These are phyloP conservation scores for Vanessa cardui DNA, from an alignment of 2,888 invertebrate genomes.

Conservation along the genomic window DNA sequence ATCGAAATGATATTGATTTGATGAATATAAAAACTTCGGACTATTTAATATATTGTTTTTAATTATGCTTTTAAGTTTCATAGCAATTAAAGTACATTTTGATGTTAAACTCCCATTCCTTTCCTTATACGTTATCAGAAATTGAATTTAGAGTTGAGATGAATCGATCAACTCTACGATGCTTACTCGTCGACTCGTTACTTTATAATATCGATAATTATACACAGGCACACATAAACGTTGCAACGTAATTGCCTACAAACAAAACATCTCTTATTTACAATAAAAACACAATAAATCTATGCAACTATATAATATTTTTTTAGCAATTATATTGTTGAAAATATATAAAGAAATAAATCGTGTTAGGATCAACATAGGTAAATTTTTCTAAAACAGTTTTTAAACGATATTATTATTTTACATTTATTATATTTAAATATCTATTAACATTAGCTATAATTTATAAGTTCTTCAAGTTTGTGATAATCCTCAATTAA, in stretches of 20 bases:
- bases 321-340: slow-evolving; percentile 66
- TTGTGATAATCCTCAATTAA: slow-evolving; percentile 76
- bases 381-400: slow-evolving; percentile 83
- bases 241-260: slow-evolving; percentile 69
- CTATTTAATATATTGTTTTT: slow-evolving; percentile 2
- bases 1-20: slow-evolving; percentile 24
- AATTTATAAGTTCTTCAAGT: slow-evolving; percentile 79
- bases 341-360: slow-evolving; percentile 68
- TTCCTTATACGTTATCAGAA: not conserved
- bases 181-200: slow-evolving; percentile 54
- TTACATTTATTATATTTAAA: slow-evolving; percentile 76
- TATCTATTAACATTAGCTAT: slow-evolving; percentile 81
- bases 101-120: not conserved
- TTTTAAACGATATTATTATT: slow-evolving; percentile 74
- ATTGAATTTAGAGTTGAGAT: slow-evolving; percentile 9
- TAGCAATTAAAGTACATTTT: slow-evolving; percentile 11
- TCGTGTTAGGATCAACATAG: slow-evolving; percentile 76
- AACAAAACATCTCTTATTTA: slow-evolving; percentile 72
- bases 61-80: not conserved
- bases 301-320: slow-evolving; percentile 72
- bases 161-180: slow-evolving; percentile 43
- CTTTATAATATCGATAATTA: slow-evolving; percentile 46
- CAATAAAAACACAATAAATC: slow-evolving; percentile 56
- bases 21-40: slow-evolving; percentile 16
- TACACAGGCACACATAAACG: slow-evolving; percentile 75